Evolutionary conservation across 1,140 invertebrate genomes (phyloP).

Genomic region (Temnothorax nylanderi): DNA sequence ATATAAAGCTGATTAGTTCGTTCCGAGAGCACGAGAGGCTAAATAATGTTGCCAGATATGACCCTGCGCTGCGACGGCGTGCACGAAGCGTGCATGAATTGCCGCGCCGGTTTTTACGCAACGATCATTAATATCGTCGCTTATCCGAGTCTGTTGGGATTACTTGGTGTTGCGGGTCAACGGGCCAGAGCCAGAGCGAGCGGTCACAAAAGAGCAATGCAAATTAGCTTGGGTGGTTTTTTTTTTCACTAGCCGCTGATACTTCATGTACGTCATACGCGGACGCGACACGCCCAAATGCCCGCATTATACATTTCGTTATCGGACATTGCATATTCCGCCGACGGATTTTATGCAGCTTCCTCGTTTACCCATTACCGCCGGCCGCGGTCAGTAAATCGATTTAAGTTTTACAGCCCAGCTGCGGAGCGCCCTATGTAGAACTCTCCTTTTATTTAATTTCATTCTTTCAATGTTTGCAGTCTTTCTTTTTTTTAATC

Average conservation of each 20-base stretch:
- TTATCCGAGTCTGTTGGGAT: slow-evolving; percentile 68
- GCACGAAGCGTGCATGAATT: slow-evolving; percentile 39
- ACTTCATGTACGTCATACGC: slow-evolving; percentile 29
- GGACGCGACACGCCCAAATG: slow-evolving; percentile 52
- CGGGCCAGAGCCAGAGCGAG: slow-evolving; percentile 25
- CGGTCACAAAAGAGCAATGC: slow-evolving; percentile 66
- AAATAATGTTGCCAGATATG: slow-evolving; percentile 69
- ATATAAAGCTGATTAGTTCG: slow-evolving; percentile 69
- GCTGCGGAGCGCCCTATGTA: background rate
- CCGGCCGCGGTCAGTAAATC: slow-evolving; percentile 22
- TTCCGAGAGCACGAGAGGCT: slow-evolving; percentile 45
- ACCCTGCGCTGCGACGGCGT: slow-evolving; percentile 28
- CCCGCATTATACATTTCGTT: slow-evolving; percentile 54
- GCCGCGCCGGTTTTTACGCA: slow-evolving; percentile 55
- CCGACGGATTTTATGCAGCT: slow-evolving; percentile 43
- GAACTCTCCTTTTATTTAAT: background rate
- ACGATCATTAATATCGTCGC: slow-evolving; percentile 72
- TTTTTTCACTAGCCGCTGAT: background rate
- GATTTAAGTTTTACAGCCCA: slow-evolving; percentile 57
- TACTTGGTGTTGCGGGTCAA: slow-evolving; percentile 42
- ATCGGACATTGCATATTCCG: slow-evolving; percentile 47
- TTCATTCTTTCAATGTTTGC: background rate
- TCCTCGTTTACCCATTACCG: slow-evolving; percentile 55
- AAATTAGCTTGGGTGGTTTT: slow-evolving; percentile 62
- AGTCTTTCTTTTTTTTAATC: background rate